Evolutionary conservation across 1,140 invertebrate genomes (phyloP), one percentile per base, ranked within the genome.

Genomic region (Ips typographus): DNA sequence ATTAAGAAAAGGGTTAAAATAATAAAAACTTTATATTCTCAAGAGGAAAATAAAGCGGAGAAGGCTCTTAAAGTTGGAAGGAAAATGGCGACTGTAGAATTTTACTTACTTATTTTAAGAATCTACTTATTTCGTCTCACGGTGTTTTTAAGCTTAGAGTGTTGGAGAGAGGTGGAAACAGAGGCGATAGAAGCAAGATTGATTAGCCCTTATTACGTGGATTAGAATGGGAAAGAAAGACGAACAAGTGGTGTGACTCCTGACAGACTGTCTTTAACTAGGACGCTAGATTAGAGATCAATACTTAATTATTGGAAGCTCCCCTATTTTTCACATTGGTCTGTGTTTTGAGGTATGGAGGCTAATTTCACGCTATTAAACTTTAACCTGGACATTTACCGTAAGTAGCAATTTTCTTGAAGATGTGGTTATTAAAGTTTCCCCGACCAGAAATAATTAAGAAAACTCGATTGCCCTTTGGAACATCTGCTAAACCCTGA

Each of bases 401-500:
- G 60, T 59, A 49, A 59, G 38, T 55, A 38, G 65, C 60, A 68
- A 68, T 68, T 22, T 22, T 22, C 22, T 22, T 22, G 22, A 22
- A 22, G 22, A 22, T 22, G 22, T 22, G 22, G 22, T 22, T 22
- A 22, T 22, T 22, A 22, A 22, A 22, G 22, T 22, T 22, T 22
- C 22, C 22, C 22, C 22, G 22, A 22, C 22, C 22, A 22, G 22
- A 40, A 40, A 56, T 36, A 56, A 59, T 42, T 59, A 61, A 47
- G 59, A 61, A 61, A 47, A 61, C 59, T 7, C 4, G 5, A 61
- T 44, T 47, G 59, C 59, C 41, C 36, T 47, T 61, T 61, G 58
- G 59, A 70, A 73, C 71, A 73, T 73, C 68, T 73, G 72, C 65
- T 71, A 59, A 75, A 72, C 74, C 75, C 73, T 74, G 79, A 80